Conservation (phyloP, 2,113 vertebrate genomes). For the Rhodinocichla rosea region DNA sequence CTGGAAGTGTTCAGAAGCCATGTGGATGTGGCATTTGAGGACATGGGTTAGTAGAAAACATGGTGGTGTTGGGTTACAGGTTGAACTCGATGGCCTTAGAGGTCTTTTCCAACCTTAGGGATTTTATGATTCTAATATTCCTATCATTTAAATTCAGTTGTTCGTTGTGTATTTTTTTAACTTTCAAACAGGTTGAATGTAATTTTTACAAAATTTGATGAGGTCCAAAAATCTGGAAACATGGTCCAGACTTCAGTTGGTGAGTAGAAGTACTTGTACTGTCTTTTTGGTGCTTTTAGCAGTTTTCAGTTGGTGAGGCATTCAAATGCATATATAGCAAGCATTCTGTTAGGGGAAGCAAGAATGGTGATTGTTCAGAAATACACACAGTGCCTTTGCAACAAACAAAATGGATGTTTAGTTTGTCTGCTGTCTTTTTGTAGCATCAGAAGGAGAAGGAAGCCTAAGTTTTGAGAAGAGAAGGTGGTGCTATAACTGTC, state of each 20-base stretch:
- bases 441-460: not conserved
- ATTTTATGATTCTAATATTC: not conserved
- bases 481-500: not conserved
- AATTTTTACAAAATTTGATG: slow-evolving; percentile 97
- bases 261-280: slow-evolving; percentile 68
- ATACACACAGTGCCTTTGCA: not conserved
- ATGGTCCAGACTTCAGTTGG: slow-evolving; percentile 91
- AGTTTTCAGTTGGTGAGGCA: not conserved
- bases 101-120: not conserved
- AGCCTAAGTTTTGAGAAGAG: not conserved
- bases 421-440: not conserved
- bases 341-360: not conserved
- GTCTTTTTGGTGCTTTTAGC: not conserved
- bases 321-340: not conserved
- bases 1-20: not conserved
- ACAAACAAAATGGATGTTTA: not conserved
- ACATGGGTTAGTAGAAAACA: not conserved
- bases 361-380: not conserved
- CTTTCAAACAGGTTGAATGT: slow-evolving; percentile 90
- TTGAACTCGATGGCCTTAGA: rapidly evolving
- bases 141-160: not conserved
- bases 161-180: not conserved
- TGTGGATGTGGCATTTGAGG: not conserved
- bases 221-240: slow-evolving; percentile 96
- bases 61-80: rapidly evolving